Conservation (phyloP, 2,888 invertebrate genomes). For the Mantis religiosa region DNA sequence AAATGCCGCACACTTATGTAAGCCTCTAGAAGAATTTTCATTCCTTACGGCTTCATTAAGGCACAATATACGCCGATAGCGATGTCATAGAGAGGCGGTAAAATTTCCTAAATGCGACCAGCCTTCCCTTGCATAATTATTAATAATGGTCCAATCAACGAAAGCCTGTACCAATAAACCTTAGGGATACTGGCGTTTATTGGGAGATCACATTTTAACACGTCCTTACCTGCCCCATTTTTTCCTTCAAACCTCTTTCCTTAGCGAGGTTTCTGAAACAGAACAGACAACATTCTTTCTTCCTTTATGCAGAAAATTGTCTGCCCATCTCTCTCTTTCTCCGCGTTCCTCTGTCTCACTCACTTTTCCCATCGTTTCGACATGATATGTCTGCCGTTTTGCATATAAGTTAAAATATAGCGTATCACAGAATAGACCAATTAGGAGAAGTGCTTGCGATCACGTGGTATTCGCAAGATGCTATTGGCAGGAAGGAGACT, state of each 20-base stretch:
- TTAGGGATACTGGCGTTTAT: not conserved
- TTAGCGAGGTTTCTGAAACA: not conserved
- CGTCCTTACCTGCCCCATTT: not conserved
- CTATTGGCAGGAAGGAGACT: not conserved
- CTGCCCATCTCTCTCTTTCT: not conserved
- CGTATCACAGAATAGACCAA: conserved; percentile 15
- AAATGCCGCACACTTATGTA: too few relatives aligned
- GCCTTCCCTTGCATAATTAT: not conserved
- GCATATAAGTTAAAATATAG: conserved; percentile 2
- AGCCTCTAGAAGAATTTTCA: too few relatives aligned
- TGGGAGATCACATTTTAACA: not conserved
- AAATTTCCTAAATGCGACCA: not conserved
- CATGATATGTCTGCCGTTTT: not conserved
- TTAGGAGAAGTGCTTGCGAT: conserved; percentile 21
- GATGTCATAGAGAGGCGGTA: not conserved
- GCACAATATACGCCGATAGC: not conserved
- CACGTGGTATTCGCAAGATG: conserved; percentile 9
- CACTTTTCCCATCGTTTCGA: not conserved
- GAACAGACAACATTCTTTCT: not conserved
- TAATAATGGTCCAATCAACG: not conserved
- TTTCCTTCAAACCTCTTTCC: not conserved
- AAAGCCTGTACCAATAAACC: not conserved
- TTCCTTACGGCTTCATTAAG: not conserved
- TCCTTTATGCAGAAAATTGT: not conserved
- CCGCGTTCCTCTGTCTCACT: not conserved